Base-by-base conservation (phyloP, 2,888 invertebrate genomes). In the Drosophila sordidula region DNA sequence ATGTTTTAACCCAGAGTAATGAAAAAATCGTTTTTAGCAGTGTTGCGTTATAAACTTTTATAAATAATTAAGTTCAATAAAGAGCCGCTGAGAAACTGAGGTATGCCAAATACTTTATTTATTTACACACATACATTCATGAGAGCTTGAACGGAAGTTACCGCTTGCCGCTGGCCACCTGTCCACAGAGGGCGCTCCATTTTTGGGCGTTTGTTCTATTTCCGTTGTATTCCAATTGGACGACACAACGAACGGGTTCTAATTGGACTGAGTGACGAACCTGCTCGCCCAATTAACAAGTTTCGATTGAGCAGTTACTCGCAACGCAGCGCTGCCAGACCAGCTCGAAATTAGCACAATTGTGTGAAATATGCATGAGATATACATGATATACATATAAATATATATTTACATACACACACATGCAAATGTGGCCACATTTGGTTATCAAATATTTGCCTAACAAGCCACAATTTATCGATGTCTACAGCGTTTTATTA, bases 251-350 rank as follows among this genome's bases (percentile, higher is more conserved):
- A 84, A 84, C 84, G 85, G 82, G 87, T 84, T 87, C 79, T 79
- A 84, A 87, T 81, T 84, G 64, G 81, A 84, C 78, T 81, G 82
- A 75, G 54, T 65, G 79, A 79, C 70, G 75, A 70, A 69, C 52
- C 58, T 82, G 84, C 77, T 79, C 87, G 67, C 59, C 80, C 74
- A 87, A 87, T 83, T 83, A 83, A 83, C 83, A 83, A 83, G 86
- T 85, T 82, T 77, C 87, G 77, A 83, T 83, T 87, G 86, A 83
- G 70, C 73, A 70, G 72, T 69, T 72, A 51, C 50, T 63, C 54
- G 4, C 47, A 62, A 44, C 34, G 59, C 38, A 63, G 68, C 38
- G 77, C 41, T 76, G 72, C 77, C 77, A 76, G 75, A 75, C 42
- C 51, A 34, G 45, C 36, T 73, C 26, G 34, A 79, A 76, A 71